Evolutionary conservation across 2,113 vertebrate species (phyloP).

Genomic region (Cacatua alba): DNA sequence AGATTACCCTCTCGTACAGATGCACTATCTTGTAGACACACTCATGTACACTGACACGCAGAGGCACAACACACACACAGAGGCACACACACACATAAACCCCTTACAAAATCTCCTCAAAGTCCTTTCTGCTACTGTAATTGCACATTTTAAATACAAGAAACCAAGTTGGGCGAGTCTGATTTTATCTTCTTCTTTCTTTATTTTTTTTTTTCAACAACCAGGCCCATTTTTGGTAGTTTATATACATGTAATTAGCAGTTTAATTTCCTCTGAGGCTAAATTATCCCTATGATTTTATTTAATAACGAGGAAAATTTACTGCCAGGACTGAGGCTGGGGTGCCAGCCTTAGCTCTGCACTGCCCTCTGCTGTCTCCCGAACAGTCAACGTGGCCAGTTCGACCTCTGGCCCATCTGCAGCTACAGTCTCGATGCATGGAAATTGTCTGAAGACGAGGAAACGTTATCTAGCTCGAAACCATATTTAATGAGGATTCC

Average conservation of each 20-base stretch:
- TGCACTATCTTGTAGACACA: background rate
- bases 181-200: background rate
- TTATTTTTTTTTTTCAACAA: background rate
- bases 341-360: slow-evolving; percentile 71
- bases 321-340: background rate
- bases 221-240: background rate
- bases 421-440: background rate
- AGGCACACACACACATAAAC: background rate
- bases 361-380: slow-evolving; percentile 79
- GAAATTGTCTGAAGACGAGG: background rate
- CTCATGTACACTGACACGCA: background rate
- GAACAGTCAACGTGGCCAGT: background rate
- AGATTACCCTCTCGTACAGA: slow-evolving; percentile 20
- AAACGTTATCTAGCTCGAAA: background rate
- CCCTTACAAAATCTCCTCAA: background rate
- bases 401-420: background rate
- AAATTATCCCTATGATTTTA: slow-evolving; percentile 77
- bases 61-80: background rate
- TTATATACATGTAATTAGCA: slow-evolving; percentile 79
- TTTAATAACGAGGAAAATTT: slow-evolving; percentile 70
- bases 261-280: slow-evolving; percentile 80
- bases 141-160: slow-evolving; percentile 45
- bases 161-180: slow-evolving; percentile 21
- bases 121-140: slow-evolving; percentile 10
- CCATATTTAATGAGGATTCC: background rate